Evolutionary conservation across 2,113 vertebrate species (phyloP), one percentile per base, ranked within the genome.

Genomic region (Rostratula benghalensis): DNA sequence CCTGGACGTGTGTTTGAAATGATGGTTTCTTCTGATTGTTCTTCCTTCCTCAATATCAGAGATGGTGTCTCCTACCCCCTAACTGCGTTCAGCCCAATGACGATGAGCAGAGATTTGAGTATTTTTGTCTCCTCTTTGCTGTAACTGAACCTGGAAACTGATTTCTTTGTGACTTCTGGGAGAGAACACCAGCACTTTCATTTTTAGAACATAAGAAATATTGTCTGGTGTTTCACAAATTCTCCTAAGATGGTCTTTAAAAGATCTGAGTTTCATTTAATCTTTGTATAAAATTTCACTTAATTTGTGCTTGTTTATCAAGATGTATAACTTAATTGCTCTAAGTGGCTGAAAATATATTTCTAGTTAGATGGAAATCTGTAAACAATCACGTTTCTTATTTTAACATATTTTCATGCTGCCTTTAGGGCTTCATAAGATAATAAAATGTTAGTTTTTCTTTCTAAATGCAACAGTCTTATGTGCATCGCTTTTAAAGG

Each of bases 301-400:
- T 87, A 71, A 90, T 94, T 92, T 54, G 51, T 21, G 46, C 85
- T 81, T 96, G 68, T 96, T 96, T 95, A 87, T 74, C 45, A 89
- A 74, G 79, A 90, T 83, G 48, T 94, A 61, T 85, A 92, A 96
- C 89, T 88, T 67, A 83, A 95, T 94, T 89, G 80, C 60, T 83
- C 43, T 35, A 95, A 96, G 75, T 75, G 75, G 78, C 83, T 86
- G 79, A 77, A 90, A 96, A 95, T 89, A 30, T 31, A 90, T 94
- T 94, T 95, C 85, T 89, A 46, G 43, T 56, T 94, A 84, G 56
- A 75, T 81, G 68, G 71, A 93, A 83, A 83, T 71, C 64, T 89
- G 69, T 71, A 90, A 96, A 88, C 78, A 90, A 92, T 87, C 82
- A 80, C 50, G 74, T 56, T 95, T 92, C 79, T 92, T 84, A 74